Percentiles rank a stretch among this genome's conserved stretches.
Evolutionary conservation across 1,140 invertebrate genomes (phyloP).

Genomic region (Potamilus streckersoni): DNA sequence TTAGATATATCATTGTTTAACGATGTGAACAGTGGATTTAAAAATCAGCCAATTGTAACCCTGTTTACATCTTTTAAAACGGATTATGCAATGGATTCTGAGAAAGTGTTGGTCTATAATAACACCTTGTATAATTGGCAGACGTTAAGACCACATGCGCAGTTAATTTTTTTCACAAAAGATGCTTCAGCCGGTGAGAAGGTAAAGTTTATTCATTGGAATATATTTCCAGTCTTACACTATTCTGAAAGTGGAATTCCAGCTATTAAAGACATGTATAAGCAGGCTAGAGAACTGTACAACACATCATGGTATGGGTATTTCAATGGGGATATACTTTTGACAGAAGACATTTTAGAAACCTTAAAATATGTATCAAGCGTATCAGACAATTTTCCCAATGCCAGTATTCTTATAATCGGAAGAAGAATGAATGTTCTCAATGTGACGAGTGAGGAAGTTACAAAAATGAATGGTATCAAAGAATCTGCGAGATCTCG

Average conservation of each 20-base stretch:
- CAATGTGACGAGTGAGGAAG: constrained; percentile 17
- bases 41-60: too few species aligned
- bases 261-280: constrained; percentile 29
- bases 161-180: constrained; percentile 29
- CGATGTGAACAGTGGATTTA: too few species aligned
- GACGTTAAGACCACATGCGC: constrained; percentile 15
- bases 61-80: too few species aligned
- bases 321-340: constrained; percentile 33
- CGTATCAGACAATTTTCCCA: constrained; percentile 1
- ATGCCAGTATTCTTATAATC: constrained; percentile 15
- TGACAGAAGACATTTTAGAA: constrained; percentile 19
- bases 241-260: constrained; percentile 11
- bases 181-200: background rate
- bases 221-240: background rate
- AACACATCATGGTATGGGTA: constrained; percentile 31
- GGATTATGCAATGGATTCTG: background rate
- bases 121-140: constrained; percentile 32
- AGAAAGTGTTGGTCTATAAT: constrained; percentile 29
- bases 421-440: constrained; percentile 28
- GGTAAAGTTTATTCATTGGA: constrained; percentile 17
- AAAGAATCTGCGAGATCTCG: background rate
- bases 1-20: too few species aligned
- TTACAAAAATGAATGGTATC: constrained; percentile 1
- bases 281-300: constrained; percentile 8
- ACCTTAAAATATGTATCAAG: constrained; percentile 16